A percentile compares a stretch with the other conserved stretches of the same genome.
Conservation (phyloP, 2,888 invertebrate genomes). For the Ischnus inquisitorius region DNA sequence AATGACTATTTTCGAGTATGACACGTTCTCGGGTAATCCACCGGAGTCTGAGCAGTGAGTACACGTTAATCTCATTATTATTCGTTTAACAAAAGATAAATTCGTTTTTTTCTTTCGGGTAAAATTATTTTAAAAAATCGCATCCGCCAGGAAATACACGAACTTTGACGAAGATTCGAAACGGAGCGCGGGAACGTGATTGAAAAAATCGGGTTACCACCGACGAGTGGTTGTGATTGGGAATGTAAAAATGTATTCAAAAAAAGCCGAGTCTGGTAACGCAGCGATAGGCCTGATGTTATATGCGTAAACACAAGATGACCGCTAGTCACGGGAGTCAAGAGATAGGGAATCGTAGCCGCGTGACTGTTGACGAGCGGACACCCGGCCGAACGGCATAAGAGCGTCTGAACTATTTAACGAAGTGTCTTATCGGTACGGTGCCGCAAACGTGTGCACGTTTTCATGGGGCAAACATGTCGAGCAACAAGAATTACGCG, state of each 20-base stretch:
- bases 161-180: neutral
- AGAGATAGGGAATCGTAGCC: constrained; percentile 72
- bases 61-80: no score
- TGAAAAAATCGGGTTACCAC: neutral
- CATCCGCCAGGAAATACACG: neutral
- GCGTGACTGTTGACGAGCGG: constrained; percentile 76
- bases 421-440: constrained; percentile 65
- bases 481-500: constrained; percentile 56
- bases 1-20: constrained; percentile 59
- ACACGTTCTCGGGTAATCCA: constrained; percentile 9
- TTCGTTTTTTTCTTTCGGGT: neutral
- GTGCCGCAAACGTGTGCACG: constrained; percentile 72
- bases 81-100: no score
- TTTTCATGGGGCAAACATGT: constrained; percentile 62
- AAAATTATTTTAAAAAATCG: neutral
- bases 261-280: constrained; percentile 64
- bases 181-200: neutral
- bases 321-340: constrained; percentile 49
- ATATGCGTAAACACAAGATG: constrained; percentile 75
- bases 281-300: constrained; percentile 54
- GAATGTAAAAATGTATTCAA: constrained; percentile 72
- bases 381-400: constrained; percentile 66
- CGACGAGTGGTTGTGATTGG: neutral
- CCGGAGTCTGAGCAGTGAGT: constrained; percentile 42
- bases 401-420: constrained; percentile 77